Evolutionary conservation across 2,113 vertebrate species (phyloP), one percentile per base, ranked within the genome.

Genomic region (Phasianus colchicus): DNA sequence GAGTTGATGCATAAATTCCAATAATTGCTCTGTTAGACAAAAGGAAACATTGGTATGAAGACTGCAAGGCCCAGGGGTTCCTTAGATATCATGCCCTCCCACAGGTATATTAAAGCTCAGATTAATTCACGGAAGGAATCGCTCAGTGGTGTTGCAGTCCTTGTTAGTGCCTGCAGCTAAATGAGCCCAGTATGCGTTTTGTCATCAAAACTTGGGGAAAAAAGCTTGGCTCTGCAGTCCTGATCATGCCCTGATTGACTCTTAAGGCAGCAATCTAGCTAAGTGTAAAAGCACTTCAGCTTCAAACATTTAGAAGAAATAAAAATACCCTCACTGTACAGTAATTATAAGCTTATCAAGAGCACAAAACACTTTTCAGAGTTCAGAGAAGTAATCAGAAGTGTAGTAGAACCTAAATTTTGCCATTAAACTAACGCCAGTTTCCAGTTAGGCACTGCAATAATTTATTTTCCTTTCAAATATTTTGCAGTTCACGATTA

Each of bases 1-100:
- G 34, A 99, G 98, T 29, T 99, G 99, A 92, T 99, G 99, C 99
- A 99, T 99, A 83, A 99, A 99, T 97, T 99, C 99, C 96, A 99
- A 25, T 45, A 99, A 97, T 93, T 99, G 99, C 66, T 99, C 99
- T 99, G 89, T 89, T 76, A 75, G 76, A 87, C 57, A 95, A 95
- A 95, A 72, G 87, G 38, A 95, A 88, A 86, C 82, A 72, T 16
- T 48, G 60, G 17, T 67, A 43, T 58, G 66, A 94, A 45, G 50
- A 86, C 18, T 67, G 91, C 67, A 65, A 94, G 67, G 52, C 66
- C 11, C 17, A 22, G 16, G 18, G 74, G 34, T 48, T 94, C 72
- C 92, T 72, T 24, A 78, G 32, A 34, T 19, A 80, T 45, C 42
- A 40, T 8, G 61, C 36, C 24, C 65, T 87, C 30, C 75, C 75